phyloP scores from a whole-genome alignment of 1,140 invertebrate species.

The Anastrepha obliqua region DNA sequence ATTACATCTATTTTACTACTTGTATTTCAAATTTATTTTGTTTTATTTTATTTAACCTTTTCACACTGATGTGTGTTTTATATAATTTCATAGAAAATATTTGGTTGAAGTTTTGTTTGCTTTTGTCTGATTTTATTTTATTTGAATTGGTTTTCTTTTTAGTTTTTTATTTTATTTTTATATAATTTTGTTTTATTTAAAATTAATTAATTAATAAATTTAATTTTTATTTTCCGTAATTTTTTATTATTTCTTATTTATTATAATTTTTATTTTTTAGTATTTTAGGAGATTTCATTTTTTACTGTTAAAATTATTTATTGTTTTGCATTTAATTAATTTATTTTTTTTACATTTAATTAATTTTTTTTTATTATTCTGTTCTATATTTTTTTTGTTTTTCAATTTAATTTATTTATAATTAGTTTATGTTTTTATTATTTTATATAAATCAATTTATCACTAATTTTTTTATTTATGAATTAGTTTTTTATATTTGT shows the following conservation, averaged over 20 bases:
- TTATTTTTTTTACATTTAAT: not conserved
- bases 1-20: no score
- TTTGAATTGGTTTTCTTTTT: no score
- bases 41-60: no score
- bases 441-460: constrained; percentile 19
- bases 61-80: no score
- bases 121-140: no score
- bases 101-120: no score
- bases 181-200: not conserved
- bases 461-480: constrained; percentile 25
- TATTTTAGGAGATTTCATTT: not conserved
- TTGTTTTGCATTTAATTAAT: not conserved
- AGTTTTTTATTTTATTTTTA: no score
- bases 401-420: not conserved
- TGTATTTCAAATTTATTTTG: no score
- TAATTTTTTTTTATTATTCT: not conserved
- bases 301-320: not conserved
- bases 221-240: not conserved
- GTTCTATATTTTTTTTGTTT: constrained; percentile 17
- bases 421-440: constrained; percentile 1
- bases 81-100: no score
- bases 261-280: no score
- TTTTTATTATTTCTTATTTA: not conserved
- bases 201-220: no score
- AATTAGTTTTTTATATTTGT: not conserved